Evolutionary conservation across 2,888 invertebrate genomes (phyloP), one percentile per base, ranked within the genome.

Genomic region (Drosophila ezoana): DNA sequence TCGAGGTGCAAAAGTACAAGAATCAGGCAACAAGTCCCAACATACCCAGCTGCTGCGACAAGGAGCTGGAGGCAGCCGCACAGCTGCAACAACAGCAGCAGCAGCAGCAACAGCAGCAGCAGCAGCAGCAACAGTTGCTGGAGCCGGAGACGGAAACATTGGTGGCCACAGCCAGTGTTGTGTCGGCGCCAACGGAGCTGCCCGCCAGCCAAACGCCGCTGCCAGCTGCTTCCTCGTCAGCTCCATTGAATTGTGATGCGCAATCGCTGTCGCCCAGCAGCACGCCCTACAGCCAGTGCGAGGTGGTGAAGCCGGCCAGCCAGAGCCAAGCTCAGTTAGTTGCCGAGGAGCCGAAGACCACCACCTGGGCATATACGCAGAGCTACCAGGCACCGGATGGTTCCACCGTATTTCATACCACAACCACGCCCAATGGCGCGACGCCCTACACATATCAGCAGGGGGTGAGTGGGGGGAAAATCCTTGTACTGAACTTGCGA

Each of bases 21-120:
- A 91, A 92, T 72, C 92, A 92, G 85, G 92, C 92, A 59, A 92
- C 92, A 66, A 92, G 92, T 89, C 92, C 92, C 61, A 92, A 92
- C 67, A 92, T 92, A 81, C 92, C 92, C 14, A 80, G 75, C 57
- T 88, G 83, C 56, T 88, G 83, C 28, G 84, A 87, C 43, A 89
- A 88, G 20, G 87, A 89, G n/a, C 45, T 74, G n/a, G 76, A 68
- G 1, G 8, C 44, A 40, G 64, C 56, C n/a, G 33, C 60, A 47
- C 57, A 58, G 13, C 70, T 67, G 11, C 60, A 62, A 38, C 54
- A 54, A 1, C 72, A 41, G 16, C 70, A 63, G 6, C 65, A 57
- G 16, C 53, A 51, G 20, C 64, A 44, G 20, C 40, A 16, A 11
- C 61, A 41, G 16, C 70, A 63, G 6, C 65, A 57, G 16, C 53